phyloP scores from a whole-genome alignment of 2,797 vertebrate species.

The Pseudomugil gertrudae region DNA sequence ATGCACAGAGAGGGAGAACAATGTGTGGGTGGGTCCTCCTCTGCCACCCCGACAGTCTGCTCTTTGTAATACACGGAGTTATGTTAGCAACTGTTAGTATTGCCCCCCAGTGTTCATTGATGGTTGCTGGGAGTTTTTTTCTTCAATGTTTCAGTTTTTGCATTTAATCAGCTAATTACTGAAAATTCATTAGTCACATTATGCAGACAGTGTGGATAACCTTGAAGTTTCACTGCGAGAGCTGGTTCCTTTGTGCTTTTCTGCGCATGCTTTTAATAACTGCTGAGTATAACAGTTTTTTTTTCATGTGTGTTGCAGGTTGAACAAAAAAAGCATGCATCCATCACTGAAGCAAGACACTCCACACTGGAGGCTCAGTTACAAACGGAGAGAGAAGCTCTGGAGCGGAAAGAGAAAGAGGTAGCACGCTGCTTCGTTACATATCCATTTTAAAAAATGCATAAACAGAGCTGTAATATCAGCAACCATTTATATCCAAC shows the following conservation, averaged over 20 bases:
- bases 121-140: constrained; percentile 23
- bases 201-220: neutral
- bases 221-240: neutral
- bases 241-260: constrained; percentile 9
- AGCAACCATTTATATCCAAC: neutral
- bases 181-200: constrained; percentile 6
- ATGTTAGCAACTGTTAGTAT: constrained; percentile 57
- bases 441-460: neutral
- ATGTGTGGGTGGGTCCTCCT: constrained; percentile 72
- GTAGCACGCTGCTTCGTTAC: constrained; percentile 65
- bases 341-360: constrained; percentile 79
- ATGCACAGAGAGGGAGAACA: constrained; percentile 57
- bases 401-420: constrained; percentile 98
- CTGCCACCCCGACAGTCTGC: constrained; percentile 32
- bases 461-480: neutral
- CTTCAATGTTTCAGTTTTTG: neutral
- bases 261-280: constrained; percentile 28
- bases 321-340: constrained; percentile 86
- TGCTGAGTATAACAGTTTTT: constrained; percentile 29
- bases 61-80: constrained; percentile 51
- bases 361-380: constrained; percentile 90
- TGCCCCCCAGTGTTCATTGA: constrained; percentile 63
- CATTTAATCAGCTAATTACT: neutral
- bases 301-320: constrained; percentile 75
- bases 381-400: constrained; percentile 94